Base-by-base conservation (phyloP, 2,888 invertebrate genomes). In the Tetropium fuscum region DNA sequence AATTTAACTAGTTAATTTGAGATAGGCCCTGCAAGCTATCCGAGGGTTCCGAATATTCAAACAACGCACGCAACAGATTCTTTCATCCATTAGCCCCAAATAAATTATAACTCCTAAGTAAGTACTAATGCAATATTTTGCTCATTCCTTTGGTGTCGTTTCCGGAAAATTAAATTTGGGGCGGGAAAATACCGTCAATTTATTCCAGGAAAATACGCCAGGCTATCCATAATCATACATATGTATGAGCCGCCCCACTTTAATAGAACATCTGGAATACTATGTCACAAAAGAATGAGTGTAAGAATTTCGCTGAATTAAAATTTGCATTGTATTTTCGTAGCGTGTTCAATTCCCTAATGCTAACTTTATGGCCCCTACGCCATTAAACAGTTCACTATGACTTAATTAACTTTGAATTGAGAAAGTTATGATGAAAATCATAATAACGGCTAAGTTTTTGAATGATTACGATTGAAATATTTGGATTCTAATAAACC, bases 201-300 rank as follows among this genome's bases (percentile, higher is more conserved):
- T 34, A 13, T 11, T 11, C 15, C 15, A n/a, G n/a, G n/a, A n/a
- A n/a, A n/a, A n/a, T n/a, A n/a, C n/a, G n/a, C n/a, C n/a, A n/a
- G n/a, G n/a, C n/a, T n/a, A n/a, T n/a, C n/a, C n/a, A n/a, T n/a
- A 13, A 32, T 32, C 15, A 13, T 34, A 34, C 34, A 34, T 34
- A 34, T 34, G 34, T 34, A 34, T 34, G 34, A 34, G 13, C 15
- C 2, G 6, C 15, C 6, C 6, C 2, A 8, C 34, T 34, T 13
- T 13, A 34, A 15, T 34, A 34, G 34, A 34, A 34, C 34, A 34
- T 34, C 34, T 34, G 34, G 15, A 34, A 13, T 34, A 34, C 11
- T 34, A 34, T 34, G 34, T 34, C 34, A 34, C 34, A 3, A 34
- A 5, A 34, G 34, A 15, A 34, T 8, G 15, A 34, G 10, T 5